Conservation (phyloP, 2,888 invertebrate genomes). For the Parelbella ahira region DNA sequence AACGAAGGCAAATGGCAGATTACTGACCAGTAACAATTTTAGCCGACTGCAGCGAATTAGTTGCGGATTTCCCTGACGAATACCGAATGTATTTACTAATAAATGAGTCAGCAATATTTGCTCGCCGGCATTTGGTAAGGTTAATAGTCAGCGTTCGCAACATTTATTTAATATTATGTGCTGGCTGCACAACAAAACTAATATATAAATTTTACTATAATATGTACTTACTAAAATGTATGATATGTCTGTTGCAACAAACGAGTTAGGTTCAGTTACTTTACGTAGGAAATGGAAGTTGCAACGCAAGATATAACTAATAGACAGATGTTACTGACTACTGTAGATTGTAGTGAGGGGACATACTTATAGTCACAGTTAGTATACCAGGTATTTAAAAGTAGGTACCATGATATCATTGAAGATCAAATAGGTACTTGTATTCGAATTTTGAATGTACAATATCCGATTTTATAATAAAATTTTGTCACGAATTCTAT, state of each 20-base stretch:
- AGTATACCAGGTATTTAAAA: too few relatives aligned
- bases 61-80: slow-evolving; percentile 41
- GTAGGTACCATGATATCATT: too few relatives aligned
- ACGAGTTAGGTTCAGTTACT: too few relatives aligned
- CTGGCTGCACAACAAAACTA: slow-evolving; percentile 29
- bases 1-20: slow-evolving; percentile 24
- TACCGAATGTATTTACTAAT: slow-evolving; percentile 51
- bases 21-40: slow-evolving; percentile 69
- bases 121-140: slow-evolving; percentile 68
- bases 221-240: slow-evolving; percentile 39
- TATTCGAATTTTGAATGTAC: too few relatives aligned
- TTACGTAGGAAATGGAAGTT: too few relatives aligned
- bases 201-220: slow-evolving; percentile 14
- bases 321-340: too few relatives aligned
- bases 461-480: too few relatives aligned
- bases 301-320: too few relatives aligned
- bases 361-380: too few relatives aligned
- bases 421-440: too few relatives aligned
- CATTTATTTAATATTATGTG: slow-evolving; percentile 46
- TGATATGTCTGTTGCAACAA: slow-evolving; percentile 8
- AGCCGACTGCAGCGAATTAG: slow-evolving; percentile 40
- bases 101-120: slow-evolving; percentile 66
- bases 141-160: slow-evolving; percentile 66
- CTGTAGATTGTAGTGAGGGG: too few relatives aligned
- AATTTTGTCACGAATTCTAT: too few relatives aligned